These are phyloP conservation scores for Leistus spinibarbis DNA, from an alignment of 2,888 invertebrate species.

Conservation along the genomic window DNA sequence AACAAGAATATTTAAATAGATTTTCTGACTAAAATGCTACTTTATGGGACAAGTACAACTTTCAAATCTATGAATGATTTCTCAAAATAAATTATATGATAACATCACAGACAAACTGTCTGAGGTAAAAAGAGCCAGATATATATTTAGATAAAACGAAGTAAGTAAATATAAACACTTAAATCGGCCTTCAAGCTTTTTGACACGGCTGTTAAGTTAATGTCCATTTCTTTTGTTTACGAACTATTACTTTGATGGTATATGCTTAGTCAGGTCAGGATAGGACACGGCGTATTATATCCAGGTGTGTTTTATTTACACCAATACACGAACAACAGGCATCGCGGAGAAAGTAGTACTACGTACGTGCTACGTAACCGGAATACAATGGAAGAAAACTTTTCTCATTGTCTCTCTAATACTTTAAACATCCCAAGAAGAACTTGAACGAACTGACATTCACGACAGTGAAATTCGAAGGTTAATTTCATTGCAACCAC, in stretches of 20 bases:
- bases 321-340: neutral
- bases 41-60: neutral
- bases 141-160: neutral
- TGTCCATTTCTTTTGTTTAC: neutral
- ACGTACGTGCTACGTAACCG: constrained; percentile 13
- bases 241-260: neutral
- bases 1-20: neutral
- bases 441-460: constrained; percentile 28
- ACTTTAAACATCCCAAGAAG: constrained; percentile 2
- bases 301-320: constrained; percentile 9
- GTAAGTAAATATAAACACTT: constrained; percentile 17
- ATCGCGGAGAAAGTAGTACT: constrained; percentile 22
- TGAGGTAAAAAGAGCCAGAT: neutral
- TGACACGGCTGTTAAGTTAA: constrained; percentile 18
- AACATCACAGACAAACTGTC: neutral
- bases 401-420: constrained; percentile 4
- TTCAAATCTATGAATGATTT: neutral
- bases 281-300: neutral
- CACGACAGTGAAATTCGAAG: constrained; percentile 20
- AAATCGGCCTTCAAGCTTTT: constrained; percentile 14
- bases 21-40: neutral
- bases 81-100: neutral
- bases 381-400: constrained; percentile 32
- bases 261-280: constrained; percentile 13
- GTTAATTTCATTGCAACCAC: neutral